A percentile compares a stretch with the other conserved stretches of the same genome.
Evolutionary conservation across 53 echinoderm and acorn worm species (phyloP).

Genomic region (Crossaster papposus): DNA sequence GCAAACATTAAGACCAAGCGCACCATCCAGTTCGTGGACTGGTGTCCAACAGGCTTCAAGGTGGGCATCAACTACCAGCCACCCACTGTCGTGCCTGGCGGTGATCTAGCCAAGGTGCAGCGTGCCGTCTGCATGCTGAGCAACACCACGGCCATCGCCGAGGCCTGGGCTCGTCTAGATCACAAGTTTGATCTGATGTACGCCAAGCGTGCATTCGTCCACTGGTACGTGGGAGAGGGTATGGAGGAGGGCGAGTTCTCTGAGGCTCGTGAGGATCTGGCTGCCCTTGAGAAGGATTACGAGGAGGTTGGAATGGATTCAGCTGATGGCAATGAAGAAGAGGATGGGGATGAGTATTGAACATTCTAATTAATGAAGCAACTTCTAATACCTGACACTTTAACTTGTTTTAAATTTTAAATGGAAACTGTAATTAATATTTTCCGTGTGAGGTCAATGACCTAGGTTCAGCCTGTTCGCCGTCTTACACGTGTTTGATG

Average conservation of each 20-base stretch:
- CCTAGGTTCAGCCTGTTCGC: too few species aligned
- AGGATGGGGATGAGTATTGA: too few species aligned
- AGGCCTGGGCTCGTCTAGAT: constrained; percentile 99
- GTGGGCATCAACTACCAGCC: constrained; percentile 99
- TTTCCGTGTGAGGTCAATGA: too few species aligned
- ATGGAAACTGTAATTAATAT: too few species aligned
- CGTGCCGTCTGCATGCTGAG: constrained; percentile 99
- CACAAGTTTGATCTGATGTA: constrained; percentile 94
- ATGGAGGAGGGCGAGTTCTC: constrained; percentile 94
- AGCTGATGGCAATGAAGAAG: not conserved
- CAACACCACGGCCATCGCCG: constrained; percentile 99
- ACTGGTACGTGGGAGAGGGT: constrained; percentile 90
- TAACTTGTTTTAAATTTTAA: too few species aligned
- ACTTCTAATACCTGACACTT: too few species aligned
- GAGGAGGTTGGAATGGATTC: constrained; percentile 66
- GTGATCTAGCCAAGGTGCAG: constrained; percentile 98
- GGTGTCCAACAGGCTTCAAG: constrained; percentile 99
- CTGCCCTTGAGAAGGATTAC: constrained; percentile 79
- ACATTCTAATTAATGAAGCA: too few species aligned
- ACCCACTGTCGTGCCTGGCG: constrained; percentile 97
- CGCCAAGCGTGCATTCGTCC: constrained; percentile 90
- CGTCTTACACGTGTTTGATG: too few species aligned
- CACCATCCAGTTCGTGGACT: constrained; percentile 97
- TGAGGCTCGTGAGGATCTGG: constrained; percentile 86
- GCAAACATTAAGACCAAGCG: constrained; percentile 99